These are phyloP conservation scores for Steinernema feltiae DNA, from an alignment of 1,140 invertebrate genomes.

Conservation along the genomic window DNA sequence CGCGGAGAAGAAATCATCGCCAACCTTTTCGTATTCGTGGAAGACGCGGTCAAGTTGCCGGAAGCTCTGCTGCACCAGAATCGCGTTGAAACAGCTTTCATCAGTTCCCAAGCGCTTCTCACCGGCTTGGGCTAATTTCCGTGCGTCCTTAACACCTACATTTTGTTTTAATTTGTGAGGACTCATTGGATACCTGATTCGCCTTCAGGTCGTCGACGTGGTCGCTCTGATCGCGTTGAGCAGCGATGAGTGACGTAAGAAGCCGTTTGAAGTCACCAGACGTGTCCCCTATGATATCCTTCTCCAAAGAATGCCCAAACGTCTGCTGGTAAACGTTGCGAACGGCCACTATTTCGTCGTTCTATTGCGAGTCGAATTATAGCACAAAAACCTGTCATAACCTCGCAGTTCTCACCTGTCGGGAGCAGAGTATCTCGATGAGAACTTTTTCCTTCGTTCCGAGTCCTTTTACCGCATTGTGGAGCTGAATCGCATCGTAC, in stretches of 20 bases:
- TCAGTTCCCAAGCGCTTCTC: constrained; percentile 63
- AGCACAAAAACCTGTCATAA: constrained; percentile 1
- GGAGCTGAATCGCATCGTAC: constrained; percentile 23
- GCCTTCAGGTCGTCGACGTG: constrained; percentile 55
- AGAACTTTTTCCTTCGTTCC: constrained; percentile 60
- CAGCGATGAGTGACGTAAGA: constrained; percentile 65
- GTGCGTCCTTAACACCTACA: constrained; percentile 60
- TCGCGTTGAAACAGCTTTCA: constrained; percentile 58
- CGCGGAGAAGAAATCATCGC: no score
- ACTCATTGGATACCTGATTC: constrained; percentile 23
- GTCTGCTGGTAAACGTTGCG: constrained; percentile 63
- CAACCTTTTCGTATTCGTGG: constrained; percentile 61
- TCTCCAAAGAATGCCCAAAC: constrained; percentile 75
- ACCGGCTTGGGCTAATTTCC: constrained; percentile 59
- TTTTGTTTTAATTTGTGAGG: constrained; percentile 38
- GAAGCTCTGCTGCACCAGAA: constrained; percentile 54
- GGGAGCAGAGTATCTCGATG: constrained; percentile 61
- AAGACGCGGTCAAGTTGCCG: constrained; percentile 73
- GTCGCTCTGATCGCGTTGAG: constrained; percentile 52
- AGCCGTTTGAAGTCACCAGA: constrained; percentile 83
- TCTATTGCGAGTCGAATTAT: neutral
- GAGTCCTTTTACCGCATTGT: constrained; percentile 55
- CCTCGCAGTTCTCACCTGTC: constrained; percentile 43
- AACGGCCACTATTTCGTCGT: constrained; percentile 8
- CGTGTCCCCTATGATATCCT: constrained; percentile 79